Conservation (phyloP, 2,797 vertebrate species). For the Oryzias dopingdopingensis region DNA sequence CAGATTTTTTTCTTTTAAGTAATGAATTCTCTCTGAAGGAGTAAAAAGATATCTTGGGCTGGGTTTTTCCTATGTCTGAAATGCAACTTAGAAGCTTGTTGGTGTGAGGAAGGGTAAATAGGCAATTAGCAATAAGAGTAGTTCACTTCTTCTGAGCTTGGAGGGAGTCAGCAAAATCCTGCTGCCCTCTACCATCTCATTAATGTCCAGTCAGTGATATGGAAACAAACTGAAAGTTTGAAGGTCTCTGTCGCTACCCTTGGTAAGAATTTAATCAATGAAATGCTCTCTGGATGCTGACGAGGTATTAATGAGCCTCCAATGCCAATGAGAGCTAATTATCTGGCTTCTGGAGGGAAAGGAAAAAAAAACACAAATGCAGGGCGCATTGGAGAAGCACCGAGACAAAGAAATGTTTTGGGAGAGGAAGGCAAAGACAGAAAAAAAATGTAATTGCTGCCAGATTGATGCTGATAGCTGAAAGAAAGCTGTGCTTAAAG, state of each 20-base stretch:
- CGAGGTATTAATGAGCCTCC: slow-evolving; percentile 74
- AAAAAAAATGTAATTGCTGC: slow-evolving; percentile 16
- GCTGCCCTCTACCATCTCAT: slow-evolving; percentile 55
- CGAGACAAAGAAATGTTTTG: slow-evolving; percentile 18
- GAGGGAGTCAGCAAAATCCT: slow-evolving; percentile 61
- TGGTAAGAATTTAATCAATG: slow-evolving; percentile 69
- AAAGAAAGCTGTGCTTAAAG: no score
- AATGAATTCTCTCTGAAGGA: slow-evolving; percentile 41
- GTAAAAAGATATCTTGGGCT: slow-evolving; percentile 53
- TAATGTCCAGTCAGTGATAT: slow-evolving; percentile 54
- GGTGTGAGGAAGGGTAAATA: slow-evolving; percentile 48
- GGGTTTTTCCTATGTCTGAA: slow-evolving; percentile 32
- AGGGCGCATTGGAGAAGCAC: background rate
- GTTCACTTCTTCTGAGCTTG: slow-evolving; percentile 55
- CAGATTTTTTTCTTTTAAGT: slow-evolving; percentile 25
- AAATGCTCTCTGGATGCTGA: slow-evolving; percentile 56
- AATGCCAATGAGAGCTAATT: slow-evolving; percentile 70
- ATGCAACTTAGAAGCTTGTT: slow-evolving; percentile 45
- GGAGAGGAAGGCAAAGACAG: slow-evolving; percentile 28
- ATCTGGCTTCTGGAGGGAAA: slow-evolving; percentile 50
- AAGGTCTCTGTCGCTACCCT: slow-evolving; percentile 54
- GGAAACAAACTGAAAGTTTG: slow-evolving; percentile 46
- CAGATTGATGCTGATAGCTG: slow-evolving; percentile 35
- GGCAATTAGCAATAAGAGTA: slow-evolving; percentile 58
- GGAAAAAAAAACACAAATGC: slow-evolving; percentile 23